Evolutionary conservation across 1,140 invertebrate genomes (phyloP), one percentile per base, ranked within the genome.

Genomic region (Bombus confusus): DNA sequence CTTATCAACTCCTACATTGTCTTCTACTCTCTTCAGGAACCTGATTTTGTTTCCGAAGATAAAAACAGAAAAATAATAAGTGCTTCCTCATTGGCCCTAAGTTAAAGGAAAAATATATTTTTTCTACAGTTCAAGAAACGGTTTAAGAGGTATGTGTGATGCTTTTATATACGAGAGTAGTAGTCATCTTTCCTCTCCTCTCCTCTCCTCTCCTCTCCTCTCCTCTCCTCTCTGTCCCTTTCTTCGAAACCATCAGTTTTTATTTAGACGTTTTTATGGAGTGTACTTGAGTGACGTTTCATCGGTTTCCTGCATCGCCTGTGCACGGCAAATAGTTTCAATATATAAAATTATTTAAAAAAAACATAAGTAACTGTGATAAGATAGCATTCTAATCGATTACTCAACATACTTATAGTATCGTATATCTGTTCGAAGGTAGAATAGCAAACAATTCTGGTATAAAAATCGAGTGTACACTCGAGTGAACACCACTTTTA

Each of bases 81-180:
- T 84, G 83, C 83, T 84, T 85, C 68, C 83, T 85, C 73, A 72
- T 80, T 85, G 68, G 76, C 28, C 25, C 77, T 80, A 85, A 85
- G 68, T 85, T 85, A 12, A 39, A 64, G 66, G 64, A 59, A 80
- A 73, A 85, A 31, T 80, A 62, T 85, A 85, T 85, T 80, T 85
- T 85, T 85, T 80, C 41, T 85, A 85, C 83, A 64, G 37, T 85
- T 59, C 39, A 41, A n/a, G 10, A 39, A 52, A 68, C 43, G 3
- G 37, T 78, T 83, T 34, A n/a, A 64, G 41, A 68, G n/a, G 18
- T 37, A 64, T 1, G n/a, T 10, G 68, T 73, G 34, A 85, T 72
- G 52, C 80, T 85, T 77, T 80, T 79, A 64, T 72, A 64, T 43
- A 64, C 2, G 83, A 62, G 68, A 64, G 39, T 80, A 80, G 57